These are phyloP conservation scores for Molorchus minor DNA, from an alignment of 2,888 invertebrate species.

Conservation along the genomic window DNA sequence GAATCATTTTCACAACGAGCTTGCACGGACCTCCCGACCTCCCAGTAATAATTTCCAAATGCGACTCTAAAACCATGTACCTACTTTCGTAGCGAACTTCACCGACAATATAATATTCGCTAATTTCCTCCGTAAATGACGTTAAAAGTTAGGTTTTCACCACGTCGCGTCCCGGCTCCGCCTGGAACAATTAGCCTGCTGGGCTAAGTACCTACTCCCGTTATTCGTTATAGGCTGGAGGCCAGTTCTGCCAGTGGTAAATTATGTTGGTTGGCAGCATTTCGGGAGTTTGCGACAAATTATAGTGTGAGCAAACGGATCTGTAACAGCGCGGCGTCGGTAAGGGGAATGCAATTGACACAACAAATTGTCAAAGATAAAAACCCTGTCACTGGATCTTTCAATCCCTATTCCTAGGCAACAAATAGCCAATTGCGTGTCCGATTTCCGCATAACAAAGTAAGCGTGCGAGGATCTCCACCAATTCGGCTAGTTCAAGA, in stretches of 20 bases:
- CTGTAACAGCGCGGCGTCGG: too few species aligned
- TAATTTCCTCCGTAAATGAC: constrained; percentile 19
- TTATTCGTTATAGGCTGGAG: not conserved
- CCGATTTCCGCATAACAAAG: too few species aligned
- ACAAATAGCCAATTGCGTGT: too few species aligned
- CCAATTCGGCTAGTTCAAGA: too few species aligned
- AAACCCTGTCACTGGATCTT: too few species aligned
- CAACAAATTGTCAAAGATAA: too few species aligned
- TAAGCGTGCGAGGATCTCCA: too few species aligned
- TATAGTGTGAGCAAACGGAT: too few species aligned
- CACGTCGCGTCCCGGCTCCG: not conserved
- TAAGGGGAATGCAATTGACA: too few species aligned
- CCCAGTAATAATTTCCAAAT: not conserved
- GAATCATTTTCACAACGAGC: constrained; percentile 7
- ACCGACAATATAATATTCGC: constrained; percentile 19
- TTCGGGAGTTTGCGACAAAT: too few species aligned
- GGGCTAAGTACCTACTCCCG: constrained; percentile 19
- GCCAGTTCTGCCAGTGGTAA: not conserved
- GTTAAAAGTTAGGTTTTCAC: constrained; percentile 18
- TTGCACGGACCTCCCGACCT: not conserved
- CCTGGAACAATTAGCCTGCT: constrained; percentile 29
- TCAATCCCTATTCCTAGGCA: too few species aligned
- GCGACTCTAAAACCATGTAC: constrained; percentile 10
- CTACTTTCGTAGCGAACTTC: constrained; percentile 6
- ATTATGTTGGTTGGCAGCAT: too few species aligned